phyloP scores from a whole-genome alignment of 2,113 vertebrate species.

The Oreochromis spilurus region DNA sequence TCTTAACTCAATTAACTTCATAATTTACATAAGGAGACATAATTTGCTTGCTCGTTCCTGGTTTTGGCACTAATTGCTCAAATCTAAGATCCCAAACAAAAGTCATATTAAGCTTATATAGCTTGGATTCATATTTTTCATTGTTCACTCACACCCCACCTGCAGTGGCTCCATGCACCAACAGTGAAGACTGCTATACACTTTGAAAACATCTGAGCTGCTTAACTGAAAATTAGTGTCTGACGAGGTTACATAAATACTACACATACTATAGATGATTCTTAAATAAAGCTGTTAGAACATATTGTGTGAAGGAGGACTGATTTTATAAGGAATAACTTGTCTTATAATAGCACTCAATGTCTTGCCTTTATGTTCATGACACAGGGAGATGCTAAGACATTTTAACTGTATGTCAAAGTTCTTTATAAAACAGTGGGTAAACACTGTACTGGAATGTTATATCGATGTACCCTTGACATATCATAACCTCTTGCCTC shows the following conservation, averaged over 20 bases:
- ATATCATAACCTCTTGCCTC: not conserved
- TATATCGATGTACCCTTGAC: not conserved
- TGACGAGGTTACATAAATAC: not conserved
- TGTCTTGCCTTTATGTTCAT: not conserved
- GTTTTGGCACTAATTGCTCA: not conserved
- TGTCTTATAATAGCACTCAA: not conserved
- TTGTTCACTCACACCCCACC: not conserved
- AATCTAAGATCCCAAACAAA: not conserved
- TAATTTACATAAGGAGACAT: not conserved
- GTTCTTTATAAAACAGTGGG: not conserved
- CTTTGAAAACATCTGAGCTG: accelerated
- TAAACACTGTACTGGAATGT: not conserved
- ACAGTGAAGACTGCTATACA: not conserved
- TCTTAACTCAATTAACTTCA: not conserved
- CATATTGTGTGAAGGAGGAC: not conserved
- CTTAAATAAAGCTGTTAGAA: not conserved
- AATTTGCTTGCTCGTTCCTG: not conserved
- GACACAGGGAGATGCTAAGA: not conserved
- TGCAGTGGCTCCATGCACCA: not conserved
- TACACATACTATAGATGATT: not conserved
- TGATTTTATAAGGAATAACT: not conserved
- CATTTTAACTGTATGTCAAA: not conserved
- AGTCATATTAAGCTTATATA: not conserved
- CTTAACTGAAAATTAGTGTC: not conserved
- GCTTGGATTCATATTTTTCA: not conserved